These are phyloP conservation scores for Leptopilina clavipes DNA, from an alignment of 1,140 invertebrate genomes.

Conservation along the genomic window DNA sequence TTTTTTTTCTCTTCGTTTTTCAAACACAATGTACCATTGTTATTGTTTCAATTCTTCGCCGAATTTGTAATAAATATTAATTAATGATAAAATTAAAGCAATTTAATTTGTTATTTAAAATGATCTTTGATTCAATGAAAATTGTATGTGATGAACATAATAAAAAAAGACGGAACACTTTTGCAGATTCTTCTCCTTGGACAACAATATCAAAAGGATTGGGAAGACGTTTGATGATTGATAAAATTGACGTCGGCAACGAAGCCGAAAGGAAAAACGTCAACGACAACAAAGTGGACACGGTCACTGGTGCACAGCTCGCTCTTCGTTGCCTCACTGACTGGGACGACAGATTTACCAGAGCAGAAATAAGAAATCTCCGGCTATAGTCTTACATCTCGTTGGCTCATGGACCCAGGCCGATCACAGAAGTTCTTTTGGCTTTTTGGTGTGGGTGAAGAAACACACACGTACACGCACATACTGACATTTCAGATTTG, in stretches of 20 bases:
- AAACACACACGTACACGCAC: slow-evolving; percentile 4
- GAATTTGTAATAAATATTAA: too few species aligned
- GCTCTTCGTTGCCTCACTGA: slow-evolving; percentile 72
- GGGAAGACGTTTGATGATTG: not conserved
- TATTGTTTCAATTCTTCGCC: slow-evolving; percentile 15
- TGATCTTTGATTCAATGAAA: not conserved
- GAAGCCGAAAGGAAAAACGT: slow-evolving; percentile 6
- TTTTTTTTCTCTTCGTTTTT: slow-evolving; percentile 39
- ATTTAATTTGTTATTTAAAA: too few species aligned
- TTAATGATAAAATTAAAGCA: too few species aligned
- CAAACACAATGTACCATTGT: slow-evolving; percentile 21
- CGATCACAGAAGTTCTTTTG: not conserved
- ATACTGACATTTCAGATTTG: slow-evolving; percentile 39
- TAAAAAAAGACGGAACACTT: not conserved
- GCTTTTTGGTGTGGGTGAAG: not conserved
- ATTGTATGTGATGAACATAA: not conserved
- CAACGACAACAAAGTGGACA: slow-evolving; percentile 49
- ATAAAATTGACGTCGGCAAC: slow-evolving; percentile 29
- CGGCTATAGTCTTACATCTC: slow-evolving; percentile 55
- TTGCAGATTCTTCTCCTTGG: not conserved
- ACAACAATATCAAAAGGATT: slow-evolving; percentile 6
- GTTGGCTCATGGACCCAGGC: not conserved
- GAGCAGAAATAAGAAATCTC: slow-evolving; percentile 75
- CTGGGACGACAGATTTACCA: slow-evolving; percentile 74
- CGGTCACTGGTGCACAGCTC: slow-evolving; percentile 67